These are phyloP conservation scores for Rhingia rostrata DNA, from an alignment of 2,888 invertebrate species.

Conservation along the genomic window DNA sequence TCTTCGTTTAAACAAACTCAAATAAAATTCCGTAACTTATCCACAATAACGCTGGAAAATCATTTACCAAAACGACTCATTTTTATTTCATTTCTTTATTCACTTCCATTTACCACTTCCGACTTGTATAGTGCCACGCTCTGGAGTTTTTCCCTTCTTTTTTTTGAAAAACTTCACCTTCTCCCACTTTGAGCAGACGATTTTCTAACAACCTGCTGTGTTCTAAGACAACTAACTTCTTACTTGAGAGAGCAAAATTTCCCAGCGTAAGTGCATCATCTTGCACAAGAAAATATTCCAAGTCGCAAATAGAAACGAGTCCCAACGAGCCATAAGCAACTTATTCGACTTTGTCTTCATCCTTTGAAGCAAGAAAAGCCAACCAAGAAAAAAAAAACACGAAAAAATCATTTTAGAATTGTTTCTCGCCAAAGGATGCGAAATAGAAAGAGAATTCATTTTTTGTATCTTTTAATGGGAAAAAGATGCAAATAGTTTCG, in stretches of 20 bases:
- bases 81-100: too few relatives aligned
- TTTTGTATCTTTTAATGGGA: not conserved
- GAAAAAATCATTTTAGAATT: slow-evolving; percentile 4
- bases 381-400: slow-evolving; percentile 1
- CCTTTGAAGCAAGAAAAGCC: not conserved
- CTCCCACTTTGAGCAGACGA: slow-evolving; percentile 6
- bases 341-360: slow-evolving; percentile 9
- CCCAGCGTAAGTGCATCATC: slow-evolving; percentile 60
- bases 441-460: not conserved
- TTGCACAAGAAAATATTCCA: slow-evolving; percentile 18
- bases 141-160: not conserved
- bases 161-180: not conserved
- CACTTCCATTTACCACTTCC: not conserved
- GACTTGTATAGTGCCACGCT: not conserved
- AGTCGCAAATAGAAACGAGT: slow-evolving; percentile 33
- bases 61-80: too few relatives aligned
- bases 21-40: too few relatives aligned
- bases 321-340: slow-evolving; percentile 16
- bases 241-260: slow-evolving; percentile 31
- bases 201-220: slow-evolving; percentile 41
- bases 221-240: slow-evolving; percentile 36
- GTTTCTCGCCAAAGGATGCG: slow-evolving; percentile 17
- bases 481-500: not conserved
- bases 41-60: too few relatives aligned
- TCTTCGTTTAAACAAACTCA: too few relatives aligned